Evolutionary conservation across 2,888 invertebrate genomes (phyloP).

Genomic region (Osmoderma eremita): DNA sequence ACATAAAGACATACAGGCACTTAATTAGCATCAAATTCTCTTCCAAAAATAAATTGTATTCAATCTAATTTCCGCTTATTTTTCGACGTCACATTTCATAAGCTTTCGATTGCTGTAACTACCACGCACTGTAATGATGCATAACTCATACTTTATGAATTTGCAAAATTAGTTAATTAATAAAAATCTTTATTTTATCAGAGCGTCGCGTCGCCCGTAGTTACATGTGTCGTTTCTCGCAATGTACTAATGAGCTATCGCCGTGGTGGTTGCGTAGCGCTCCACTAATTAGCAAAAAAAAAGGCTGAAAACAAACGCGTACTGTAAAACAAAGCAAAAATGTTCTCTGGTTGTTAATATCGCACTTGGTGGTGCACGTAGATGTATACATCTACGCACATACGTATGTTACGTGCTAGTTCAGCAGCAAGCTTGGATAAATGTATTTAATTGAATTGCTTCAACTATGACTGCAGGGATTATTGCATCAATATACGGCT

Average conservation of each 20-base stretch:
- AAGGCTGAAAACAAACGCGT: slow-evolving; percentile 11
- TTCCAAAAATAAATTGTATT: no score
- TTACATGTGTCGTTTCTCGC: neutral
- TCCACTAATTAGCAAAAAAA: slow-evolving; percentile 28
- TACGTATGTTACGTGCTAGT: slow-evolving; percentile 3
- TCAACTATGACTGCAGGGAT: no score
- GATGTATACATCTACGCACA: no score
- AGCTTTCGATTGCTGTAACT: no score
- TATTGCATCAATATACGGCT: no score
- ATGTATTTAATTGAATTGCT: slow-evolving; percentile 12
- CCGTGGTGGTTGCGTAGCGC: slow-evolving; percentile 9
- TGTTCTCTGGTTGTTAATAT: no score
- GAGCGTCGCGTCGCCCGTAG: slow-evolving; percentile 13
- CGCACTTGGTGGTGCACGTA: no score
- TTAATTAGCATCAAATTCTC: no score
- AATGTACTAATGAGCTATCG: slow-evolving; percentile 24
- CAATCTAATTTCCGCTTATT: no score
- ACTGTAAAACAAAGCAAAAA: slow-evolving; percentile 11
- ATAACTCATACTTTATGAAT: slow-evolving; percentile 16
- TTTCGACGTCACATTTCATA: no score
- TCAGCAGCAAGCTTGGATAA: neutral
- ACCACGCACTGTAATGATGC: slow-evolving; percentile 7
- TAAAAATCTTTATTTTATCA: slow-evolving; percentile 33
- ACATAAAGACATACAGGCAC: no score
- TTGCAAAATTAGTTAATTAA: slow-evolving; percentile 31